Percentiles rank a stretch among this genome's conserved stretches.
Evolutionary conservation across 2,113 vertebrate genomes (phyloP).

Genomic region (Cichladusa arquata): DNA sequence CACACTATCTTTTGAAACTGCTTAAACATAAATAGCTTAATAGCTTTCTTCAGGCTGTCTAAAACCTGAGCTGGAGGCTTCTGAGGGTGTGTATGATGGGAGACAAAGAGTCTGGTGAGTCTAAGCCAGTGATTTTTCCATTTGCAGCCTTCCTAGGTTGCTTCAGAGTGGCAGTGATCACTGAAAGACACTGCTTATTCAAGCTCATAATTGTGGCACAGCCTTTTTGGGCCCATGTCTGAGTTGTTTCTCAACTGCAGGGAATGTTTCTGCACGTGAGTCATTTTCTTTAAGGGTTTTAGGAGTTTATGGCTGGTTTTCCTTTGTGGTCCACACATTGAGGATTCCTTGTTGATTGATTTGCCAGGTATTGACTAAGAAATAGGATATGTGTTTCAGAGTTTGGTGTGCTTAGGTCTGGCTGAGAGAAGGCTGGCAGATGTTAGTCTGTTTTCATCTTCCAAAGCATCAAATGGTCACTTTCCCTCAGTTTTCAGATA

Average conservation of each 20-base stretch:
- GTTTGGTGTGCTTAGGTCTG: background rate
- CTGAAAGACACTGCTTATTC: background rate
- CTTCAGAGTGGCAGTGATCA: background rate
- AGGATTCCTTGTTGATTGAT: background rate
- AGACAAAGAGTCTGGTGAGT: background rate
- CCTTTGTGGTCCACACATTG: background rate
- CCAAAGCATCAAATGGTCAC: background rate
- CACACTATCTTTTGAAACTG: background rate
- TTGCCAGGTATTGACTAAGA: background rate
- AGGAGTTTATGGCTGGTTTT: background rate
- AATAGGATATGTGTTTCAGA: background rate
- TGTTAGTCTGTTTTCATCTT: background rate
- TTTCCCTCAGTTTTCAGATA: background rate
- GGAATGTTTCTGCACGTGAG: background rate
- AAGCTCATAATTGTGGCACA: fast-evolving
- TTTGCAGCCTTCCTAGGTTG: background rate
- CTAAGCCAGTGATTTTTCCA: background rate
- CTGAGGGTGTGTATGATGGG: background rate
- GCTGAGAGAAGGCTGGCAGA: background rate
- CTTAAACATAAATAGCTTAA: background rate
- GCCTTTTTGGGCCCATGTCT: background rate
- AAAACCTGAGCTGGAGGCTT: background rate
- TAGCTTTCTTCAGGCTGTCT: background rate
- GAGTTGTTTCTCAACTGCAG: background rate
- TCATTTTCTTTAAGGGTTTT: background rate